Evolutionary conservation across 2,797 vertebrate genomes (phyloP), one percentile per base, ranked within the genome.

Genomic region (Sciurus carolinensis): DNA sequence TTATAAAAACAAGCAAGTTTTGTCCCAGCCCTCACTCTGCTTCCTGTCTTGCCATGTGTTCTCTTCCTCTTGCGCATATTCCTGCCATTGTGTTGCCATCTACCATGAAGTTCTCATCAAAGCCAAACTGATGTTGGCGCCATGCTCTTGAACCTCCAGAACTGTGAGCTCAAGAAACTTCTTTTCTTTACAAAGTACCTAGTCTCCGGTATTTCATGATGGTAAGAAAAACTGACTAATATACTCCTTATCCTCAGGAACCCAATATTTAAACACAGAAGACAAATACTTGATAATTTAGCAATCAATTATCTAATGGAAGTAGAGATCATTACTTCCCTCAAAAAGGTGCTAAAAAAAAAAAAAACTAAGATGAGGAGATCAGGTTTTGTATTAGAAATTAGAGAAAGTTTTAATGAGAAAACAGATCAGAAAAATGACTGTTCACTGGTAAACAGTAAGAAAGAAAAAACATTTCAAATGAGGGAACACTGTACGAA

Each of bases 261-360:
- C 62, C 18, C 30, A 67, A 42, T 22, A 92, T 18, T 69, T 36
- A 87, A 80, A 52, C 66, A 95, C 18, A 93, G 47, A 92, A 90
- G 86, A 81, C 54, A 96, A 82, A 54, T 26, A 91, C 13, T 73
- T 82, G 47, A 62, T 42, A 52, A 79, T 52, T 90, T 54, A 81
- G 36, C 47, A 84, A 52, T 4, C 52, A 64, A 7, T 42, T 44
- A n/a, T 39, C 54, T 62, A 71, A 81, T 33, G 85, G 26, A n/a
- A 71, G 9, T 12, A 64, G 44, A 84, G 47, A 44, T 89, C 26
- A 90, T 4, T 94, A 28, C 20, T 88, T 28, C 36, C 24, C 14
- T 14, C 9, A 79, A 84, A 93, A 59, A 84, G 39, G 5, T 76
- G 20, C 44, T 66, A 28, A 87, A 57, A 39, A 39, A 54, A 39